Evolutionary conservation across 1,140 invertebrate genomes (phyloP), one percentile per base, ranked within the genome.

Genomic region (Conus ventricosus): DNA sequence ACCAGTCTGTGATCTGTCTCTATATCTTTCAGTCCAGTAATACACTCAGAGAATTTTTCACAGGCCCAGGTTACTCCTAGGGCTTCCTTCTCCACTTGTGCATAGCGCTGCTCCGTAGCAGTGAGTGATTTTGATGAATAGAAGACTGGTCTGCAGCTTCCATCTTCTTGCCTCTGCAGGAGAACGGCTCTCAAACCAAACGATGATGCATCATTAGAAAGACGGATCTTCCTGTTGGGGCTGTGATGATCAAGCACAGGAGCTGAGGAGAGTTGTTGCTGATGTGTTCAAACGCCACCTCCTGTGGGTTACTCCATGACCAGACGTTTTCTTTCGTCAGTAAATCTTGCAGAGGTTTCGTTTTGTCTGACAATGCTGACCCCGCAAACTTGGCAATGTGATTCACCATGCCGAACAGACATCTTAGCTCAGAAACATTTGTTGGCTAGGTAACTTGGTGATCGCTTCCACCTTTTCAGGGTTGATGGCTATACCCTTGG

Each of bases 181-280:
- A 75, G 11, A 8, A 84, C 88, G 0, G 20, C 71, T 75, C 20
- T 6, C 71, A 75, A 8, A 23, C 71, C 71, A 25, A 1, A 75
- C 20, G 20, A 75, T 8, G 71, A 75, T 13, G 71, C 71, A 75
- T 75, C 71, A 20, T 11, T 89, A 85, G 81, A 80, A 2, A 93
- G 67, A 0, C 88, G 39, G 0, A 87, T 90, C 55, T 76, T 23
- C 83, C 84, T 90, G 1, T 87, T 78, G 20, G 71, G n/a, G n/a
- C 23, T 20, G 20, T 75, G 4, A 20, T 75, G 71, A 13, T 0
- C 71, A 7, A 75, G 71, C 11, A 75, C 20, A 8, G 71, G 71
- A 7, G 71, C 71, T 20, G 71, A 75, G 20, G 7, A 75, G 3
- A 91, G 23, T 20, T 60, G 8, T 60, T 15, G 13, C 7, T 75